These are phyloP conservation scores for Actinemys pallida DNA, from an alignment of 2,113 vertebrate species.

Conservation along the genomic window DNA sequence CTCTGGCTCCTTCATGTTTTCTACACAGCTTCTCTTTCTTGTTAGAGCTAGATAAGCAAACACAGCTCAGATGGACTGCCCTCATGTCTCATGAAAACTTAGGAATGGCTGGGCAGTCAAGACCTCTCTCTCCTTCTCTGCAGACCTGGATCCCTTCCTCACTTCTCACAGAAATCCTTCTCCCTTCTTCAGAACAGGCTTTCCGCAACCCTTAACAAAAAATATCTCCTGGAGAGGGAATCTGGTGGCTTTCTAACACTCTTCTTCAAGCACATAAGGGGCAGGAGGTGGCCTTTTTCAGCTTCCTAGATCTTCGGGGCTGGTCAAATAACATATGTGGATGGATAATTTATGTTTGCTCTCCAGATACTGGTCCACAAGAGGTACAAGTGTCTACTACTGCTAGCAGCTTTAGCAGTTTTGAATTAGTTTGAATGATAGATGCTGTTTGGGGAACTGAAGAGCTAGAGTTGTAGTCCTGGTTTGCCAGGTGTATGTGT, in stretches of 20 bases:
- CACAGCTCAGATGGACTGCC: not conserved
- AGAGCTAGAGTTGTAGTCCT: not conserved
- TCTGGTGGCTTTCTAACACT: not conserved
- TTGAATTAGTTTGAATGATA: not conserved
- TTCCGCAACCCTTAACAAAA: not conserved
- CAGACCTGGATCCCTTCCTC: not conserved
- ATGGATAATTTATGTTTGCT: rapidly evolving
- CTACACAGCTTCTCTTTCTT: not conserved
- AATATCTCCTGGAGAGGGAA: not conserved
- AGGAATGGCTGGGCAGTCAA: not conserved
- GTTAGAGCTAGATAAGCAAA: not conserved
- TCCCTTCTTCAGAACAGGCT: not conserved
- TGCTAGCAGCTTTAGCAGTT: not conserved
- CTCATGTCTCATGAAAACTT: not conserved
- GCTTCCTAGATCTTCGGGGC: not conserved
- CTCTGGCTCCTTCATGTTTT: not conserved
- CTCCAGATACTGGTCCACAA: not conserved
- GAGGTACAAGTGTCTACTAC: not conserved
- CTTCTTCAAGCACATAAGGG: not conserved
- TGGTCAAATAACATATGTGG: not conserved
- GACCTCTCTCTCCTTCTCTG: not conserved
- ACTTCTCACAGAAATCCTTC: not conserved
- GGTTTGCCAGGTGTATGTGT: not conserved
- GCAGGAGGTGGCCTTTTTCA: not conserved
- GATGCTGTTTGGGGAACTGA: not conserved